Conservation (phyloP, 2,888 invertebrate species). For the Dendrolimus houi region DNA sequence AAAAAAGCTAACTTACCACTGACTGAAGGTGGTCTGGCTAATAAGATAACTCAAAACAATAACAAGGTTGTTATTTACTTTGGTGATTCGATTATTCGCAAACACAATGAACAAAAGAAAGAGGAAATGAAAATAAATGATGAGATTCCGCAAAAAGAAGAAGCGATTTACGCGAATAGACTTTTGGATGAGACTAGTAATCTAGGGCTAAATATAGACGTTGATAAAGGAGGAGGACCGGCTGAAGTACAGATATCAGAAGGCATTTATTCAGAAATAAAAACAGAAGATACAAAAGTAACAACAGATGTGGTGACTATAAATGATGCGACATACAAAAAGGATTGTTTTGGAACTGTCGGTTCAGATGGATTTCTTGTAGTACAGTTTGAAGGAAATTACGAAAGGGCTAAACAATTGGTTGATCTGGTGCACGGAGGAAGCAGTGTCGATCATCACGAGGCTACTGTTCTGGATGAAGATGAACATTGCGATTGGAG, state of each 20-base stretch:
- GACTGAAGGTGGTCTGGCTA: slow-evolving; percentile 45
- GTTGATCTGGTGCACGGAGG: slow-evolving; percentile 75
- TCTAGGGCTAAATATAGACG: slow-evolving; percentile 42
- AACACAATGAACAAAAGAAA: slow-evolving; percentile 62
- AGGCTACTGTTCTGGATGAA: slow-evolving; percentile 62
- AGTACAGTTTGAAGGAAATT: slow-evolving; percentile 79
- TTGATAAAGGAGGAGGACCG: slow-evolving; percentile 44
- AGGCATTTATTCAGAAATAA: slow-evolving; percentile 63
- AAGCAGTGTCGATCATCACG: slow-evolving; percentile 55
- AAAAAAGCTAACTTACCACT: slow-evolving; percentile 53
- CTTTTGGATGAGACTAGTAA: slow-evolving; percentile 50
- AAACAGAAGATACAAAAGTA: slow-evolving; percentile 34
- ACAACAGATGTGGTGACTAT: slow-evolving; percentile 39
- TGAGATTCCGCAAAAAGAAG: slow-evolving; percentile 39
- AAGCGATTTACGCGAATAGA: slow-evolving; percentile 64
- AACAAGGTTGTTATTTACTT: slow-evolving; percentile 86
- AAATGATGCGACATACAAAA: slow-evolving; percentile 61
- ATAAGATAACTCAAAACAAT: slow-evolving; percentile 66
- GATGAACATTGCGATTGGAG: slow-evolving; percentile 82
- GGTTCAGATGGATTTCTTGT: slow-evolving; percentile 75
- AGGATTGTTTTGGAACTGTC: slow-evolving; percentile 55
- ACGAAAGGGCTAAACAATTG: slow-evolving; percentile 75
- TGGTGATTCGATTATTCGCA: slow-evolving; percentile 79
- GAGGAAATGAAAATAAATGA: slow-evolving; percentile 45
- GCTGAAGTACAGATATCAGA: slow-evolving; percentile 60